Evolutionary conservation across 2,888 invertebrate genomes (phyloP).

Genomic region (Drosophila ustulata): DNA sequence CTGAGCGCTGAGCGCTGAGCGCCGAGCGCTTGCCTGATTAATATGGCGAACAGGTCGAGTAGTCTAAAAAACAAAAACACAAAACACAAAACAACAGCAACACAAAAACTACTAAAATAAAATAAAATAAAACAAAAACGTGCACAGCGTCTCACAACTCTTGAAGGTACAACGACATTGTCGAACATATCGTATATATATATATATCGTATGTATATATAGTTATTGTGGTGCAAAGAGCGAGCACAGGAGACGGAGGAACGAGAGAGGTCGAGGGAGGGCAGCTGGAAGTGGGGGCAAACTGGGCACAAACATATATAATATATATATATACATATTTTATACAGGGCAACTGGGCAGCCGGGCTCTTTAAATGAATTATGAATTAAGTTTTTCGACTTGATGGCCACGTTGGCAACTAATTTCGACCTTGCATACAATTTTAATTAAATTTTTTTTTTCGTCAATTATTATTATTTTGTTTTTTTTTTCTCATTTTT

Average conservation of each 20-base stretch:
- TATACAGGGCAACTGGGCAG: slow-evolving; percentile 13
- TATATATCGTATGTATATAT: too few species aligned
- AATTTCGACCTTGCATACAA: slow-evolving; percentile 78
- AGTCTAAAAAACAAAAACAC: slow-evolving; percentile 8
- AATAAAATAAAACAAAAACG: slow-evolving; percentile 50
- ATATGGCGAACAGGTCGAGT: slow-evolving; percentile 66
- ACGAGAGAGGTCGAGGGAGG: background rate
- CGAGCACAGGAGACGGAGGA: too few species aligned
- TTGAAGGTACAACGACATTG: slow-evolving; percentile 63
- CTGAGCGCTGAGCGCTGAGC: slow-evolving; percentile 25
- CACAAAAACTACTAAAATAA: slow-evolving; percentile 15
- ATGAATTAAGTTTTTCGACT: slow-evolving; percentile 76
- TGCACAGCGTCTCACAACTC: slow-evolving; percentile 54
- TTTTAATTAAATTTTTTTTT: slow-evolving; percentile 77
- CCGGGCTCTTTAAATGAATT: slow-evolving; percentile 70
- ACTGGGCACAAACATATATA: slow-evolving; percentile 3
- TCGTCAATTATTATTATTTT: slow-evolving; percentile 48
- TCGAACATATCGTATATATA: slow-evolving; percentile 4
- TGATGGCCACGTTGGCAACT: slow-evolving; percentile 77
- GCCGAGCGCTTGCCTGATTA: slow-evolving; percentile 55
- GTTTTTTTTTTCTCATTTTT: slow-evolving; percentile 7
- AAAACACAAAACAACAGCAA: slow-evolving; percentile 4
- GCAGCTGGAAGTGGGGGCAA: slow-evolving; percentile 13
- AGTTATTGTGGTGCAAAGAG: slow-evolving; percentile 6
- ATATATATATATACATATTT: background rate